A percentile compares a stretch with the other conserved stretches of the same genome.
phyloP scores from a whole-genome alignment of 2,888 invertebrate genomes.

The Lumbricus terrestris region DNA sequence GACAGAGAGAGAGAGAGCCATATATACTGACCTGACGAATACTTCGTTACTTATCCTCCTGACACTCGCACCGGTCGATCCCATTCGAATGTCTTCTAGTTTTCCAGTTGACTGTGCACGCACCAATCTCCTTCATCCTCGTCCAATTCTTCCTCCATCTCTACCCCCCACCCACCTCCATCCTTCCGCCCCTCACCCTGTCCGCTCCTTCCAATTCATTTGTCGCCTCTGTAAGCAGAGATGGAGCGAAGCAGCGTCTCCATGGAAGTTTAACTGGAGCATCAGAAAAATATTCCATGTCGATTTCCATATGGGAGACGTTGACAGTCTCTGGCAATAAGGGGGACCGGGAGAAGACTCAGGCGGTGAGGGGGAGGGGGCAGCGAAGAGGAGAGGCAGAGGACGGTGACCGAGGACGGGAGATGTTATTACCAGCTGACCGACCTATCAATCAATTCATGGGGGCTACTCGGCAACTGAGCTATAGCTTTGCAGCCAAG shows the following conservation, averaged over 20 bases:
- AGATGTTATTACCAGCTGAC: not conserved
- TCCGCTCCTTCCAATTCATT: not conserved
- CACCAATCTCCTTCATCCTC: slow-evolving; percentile 9
- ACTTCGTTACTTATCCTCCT: not conserved
- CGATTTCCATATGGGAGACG: not conserved
- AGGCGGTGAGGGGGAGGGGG: too few species aligned
- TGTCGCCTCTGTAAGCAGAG: not conserved
- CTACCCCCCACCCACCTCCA: not conserved
- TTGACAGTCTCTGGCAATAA: not conserved
- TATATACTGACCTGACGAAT: not conserved
- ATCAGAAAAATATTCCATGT: not conserved
- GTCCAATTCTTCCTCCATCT: not conserved
- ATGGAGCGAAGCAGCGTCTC: not conserved
- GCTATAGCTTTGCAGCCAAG: not conserved
- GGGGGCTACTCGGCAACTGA: not conserved
- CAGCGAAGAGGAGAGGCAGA: too few species aligned
- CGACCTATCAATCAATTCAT: not conserved
- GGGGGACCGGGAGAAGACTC: too few species aligned
- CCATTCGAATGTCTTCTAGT: not conserved
- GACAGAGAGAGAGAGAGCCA: not conserved
- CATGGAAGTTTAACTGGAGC: not conserved
- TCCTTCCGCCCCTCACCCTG: not conserved
- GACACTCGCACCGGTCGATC: not conserved
- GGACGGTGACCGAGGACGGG: not conserved
- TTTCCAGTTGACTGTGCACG: not conserved